phyloP scores from a whole-genome alignment of 1,140 invertebrate species.

The Drosophila nigromelanica region DNA sequence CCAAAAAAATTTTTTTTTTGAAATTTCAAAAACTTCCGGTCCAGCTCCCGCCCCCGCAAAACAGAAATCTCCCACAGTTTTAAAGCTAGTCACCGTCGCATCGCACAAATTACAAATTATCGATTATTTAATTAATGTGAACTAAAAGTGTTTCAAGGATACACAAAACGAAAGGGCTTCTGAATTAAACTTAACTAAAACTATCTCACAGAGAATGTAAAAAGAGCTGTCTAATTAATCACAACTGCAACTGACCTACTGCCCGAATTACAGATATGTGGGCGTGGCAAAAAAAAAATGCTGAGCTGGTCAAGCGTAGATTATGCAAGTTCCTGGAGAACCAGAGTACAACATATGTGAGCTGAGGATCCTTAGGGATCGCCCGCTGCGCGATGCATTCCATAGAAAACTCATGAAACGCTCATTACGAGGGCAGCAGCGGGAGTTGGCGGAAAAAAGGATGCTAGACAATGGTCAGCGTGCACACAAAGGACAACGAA shows the following conservation, averaged over 20 bases:
- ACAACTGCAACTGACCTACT: conserved; percentile 54
- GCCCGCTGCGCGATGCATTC: conserved; percentile 31
- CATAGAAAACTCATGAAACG: conserved; percentile 58
- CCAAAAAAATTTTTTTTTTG: too few relatives aligned
- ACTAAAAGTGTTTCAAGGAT: too few relatives aligned
- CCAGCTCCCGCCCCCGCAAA: too few relatives aligned
- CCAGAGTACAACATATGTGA: conserved; percentile 45
- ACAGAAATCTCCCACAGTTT: too few relatives aligned
- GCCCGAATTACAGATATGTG: conserved; percentile 37
- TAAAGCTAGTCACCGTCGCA: too few relatives aligned
- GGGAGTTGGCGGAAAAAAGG: conserved; percentile 4
- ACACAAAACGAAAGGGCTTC: too few relatives aligned
- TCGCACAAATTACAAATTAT: too few relatives aligned
- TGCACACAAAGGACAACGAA: conserved; percentile 30
- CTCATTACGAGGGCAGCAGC: conserved; percentile 49
- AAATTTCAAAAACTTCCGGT: too few relatives aligned
- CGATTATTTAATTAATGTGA: too few relatives aligned
- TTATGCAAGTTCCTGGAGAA: conserved; percentile 48
- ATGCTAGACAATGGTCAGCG: conserved; percentile 29
- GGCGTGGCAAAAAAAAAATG: conserved; percentile 13
- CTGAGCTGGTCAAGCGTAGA: conserved; percentile 48
- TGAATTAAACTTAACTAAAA: not conserved
- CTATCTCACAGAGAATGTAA: not conserved
- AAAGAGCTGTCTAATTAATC: conserved; percentile 41
- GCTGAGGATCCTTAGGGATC: conserved; percentile 20